Conservation (phyloP, 2,888 invertebrate species). For the Elegia similella region DNA sequence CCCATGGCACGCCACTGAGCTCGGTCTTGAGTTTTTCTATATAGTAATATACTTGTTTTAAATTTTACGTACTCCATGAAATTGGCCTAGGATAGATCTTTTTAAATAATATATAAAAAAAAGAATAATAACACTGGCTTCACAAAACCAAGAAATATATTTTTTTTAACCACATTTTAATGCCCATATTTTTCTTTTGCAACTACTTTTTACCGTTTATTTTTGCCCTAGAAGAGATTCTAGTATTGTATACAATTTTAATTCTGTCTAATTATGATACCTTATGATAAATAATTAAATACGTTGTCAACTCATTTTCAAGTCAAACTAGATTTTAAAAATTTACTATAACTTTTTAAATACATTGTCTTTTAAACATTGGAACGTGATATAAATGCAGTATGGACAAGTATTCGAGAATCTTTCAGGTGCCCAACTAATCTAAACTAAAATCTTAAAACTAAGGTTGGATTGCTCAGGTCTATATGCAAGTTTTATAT, state of each 20-base stretch:
- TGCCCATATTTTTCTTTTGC: not conserved
- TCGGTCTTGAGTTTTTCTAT: too few relatives aligned
- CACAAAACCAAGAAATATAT: not conserved
- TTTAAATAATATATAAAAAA: too few relatives aligned
- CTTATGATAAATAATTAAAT: not conserved
- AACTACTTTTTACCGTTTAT: not conserved
- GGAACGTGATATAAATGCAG: slow-evolving; percentile 25
- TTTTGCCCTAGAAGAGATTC: not conserved
- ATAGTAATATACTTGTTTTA: too few relatives aligned
- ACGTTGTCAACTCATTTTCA: not conserved
- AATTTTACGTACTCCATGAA: too few relatives aligned
- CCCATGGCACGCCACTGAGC: too few relatives aligned
- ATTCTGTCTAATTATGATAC: not conserved
- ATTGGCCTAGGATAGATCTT: too few relatives aligned
- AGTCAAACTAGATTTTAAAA: not conserved
- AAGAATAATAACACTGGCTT: too few relatives aligned
- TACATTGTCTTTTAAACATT: slow-evolving; percentile 15
- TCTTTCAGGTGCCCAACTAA: slow-evolving; percentile 54
- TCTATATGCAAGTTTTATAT: not conserved
- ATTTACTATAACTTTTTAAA: not conserved
- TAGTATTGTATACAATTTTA: not conserved
- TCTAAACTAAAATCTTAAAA: slow-evolving; percentile 27
- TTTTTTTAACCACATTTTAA: not conserved
- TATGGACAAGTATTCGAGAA: slow-evolving; percentile 20
- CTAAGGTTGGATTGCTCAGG: not conserved